Percentiles rank a stretch among this genome's conserved stretches.
Evolutionary conservation across 2,797 vertebrate species (phyloP).

Genomic region (Ptychobarbus kaznakovi): DNA sequence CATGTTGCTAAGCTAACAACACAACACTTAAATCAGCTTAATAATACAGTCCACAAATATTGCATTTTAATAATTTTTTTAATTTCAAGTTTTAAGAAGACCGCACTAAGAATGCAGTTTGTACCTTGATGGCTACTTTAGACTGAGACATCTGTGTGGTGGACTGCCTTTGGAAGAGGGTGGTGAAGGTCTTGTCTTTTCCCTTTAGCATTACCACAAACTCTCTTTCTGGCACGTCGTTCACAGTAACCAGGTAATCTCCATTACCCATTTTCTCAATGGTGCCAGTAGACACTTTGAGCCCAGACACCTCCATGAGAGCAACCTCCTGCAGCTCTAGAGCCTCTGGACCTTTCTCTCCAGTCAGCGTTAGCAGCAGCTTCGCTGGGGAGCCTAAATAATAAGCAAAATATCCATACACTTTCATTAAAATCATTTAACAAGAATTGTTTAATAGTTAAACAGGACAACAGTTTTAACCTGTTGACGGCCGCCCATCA

Average conservation of each 20-base stretch:
- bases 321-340: conserved; percentile 63
- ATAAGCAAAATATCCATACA: background rate
- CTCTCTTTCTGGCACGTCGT: conserved; percentile 68
- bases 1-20: background rate
- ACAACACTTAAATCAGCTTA: background rate
- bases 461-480: conserved; percentile 54
- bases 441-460: background rate
- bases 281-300: conserved; percentile 56
- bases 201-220: conserved; percentile 75
- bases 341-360: conserved; percentile 70
- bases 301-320: conserved; percentile 66
- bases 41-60: background rate
- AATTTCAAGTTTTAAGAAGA: background rate
- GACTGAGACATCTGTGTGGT: conserved; percentile 77
- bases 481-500: conserved; percentile 74
- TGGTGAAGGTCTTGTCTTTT: conserved; percentile 68
- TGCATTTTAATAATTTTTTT: background rate
- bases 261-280: conserved; percentile 67
- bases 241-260: conserved; percentile 69
- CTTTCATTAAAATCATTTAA: background rate
- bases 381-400: conserved; percentile 62
- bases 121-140: conserved; percentile 72
- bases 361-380: conserved; percentile 69
- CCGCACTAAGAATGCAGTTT: conserved; percentile 14
- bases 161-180: conserved; percentile 76